Base-by-base conservation (phyloP, 2,797 vertebrate genomes). In the Typhlichthys eigenmanni region DNA sequence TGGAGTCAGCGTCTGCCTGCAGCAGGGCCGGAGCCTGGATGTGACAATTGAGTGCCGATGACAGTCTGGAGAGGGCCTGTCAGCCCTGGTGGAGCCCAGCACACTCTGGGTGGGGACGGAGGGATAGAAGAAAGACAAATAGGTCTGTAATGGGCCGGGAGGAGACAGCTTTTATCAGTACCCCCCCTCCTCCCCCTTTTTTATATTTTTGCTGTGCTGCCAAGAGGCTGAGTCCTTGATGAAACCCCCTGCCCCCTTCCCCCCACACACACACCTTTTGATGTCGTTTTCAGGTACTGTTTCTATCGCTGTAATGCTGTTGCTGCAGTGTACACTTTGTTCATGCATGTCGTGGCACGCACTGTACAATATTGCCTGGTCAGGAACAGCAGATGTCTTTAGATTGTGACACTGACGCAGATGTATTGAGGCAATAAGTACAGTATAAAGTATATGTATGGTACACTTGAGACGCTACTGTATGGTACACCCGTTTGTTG, bases 1-100 rank as follows among this genome's bases (percentile, higher is more conserved):
- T 75, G 14, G 66, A 84, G 80, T 81, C 84, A 60, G 68, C 74
- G 88, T 92, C 89, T 92, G 81, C 84, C 66, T 56, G 60, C 63
- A 13, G 66, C 24, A 24, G 69, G 68, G 64, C 76, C 61, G 72
- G 78, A 90, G 90, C 81, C 88, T 90, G 77, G 80, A 88, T 88
- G 86, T 88, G 79, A 90, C 90, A 85, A 87, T 85, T 89, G 80
- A 88, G 89, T 90, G 87, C 74, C 87, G 86, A 78, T 89, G 87
- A 85, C 83, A 78, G 81, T 90, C 87, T 88, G 77, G 75, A 55
- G 53, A 47, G 59, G 56, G 72, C 71, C 80, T 80, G 82, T 85
- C 87, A 85, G 84, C 76, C 85, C 79, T 60, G 2, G 75, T 91
- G 90, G 89, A 91, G 88, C 89, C 90, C 83, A 69, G 74, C 66